phyloP scores from a whole-genome alignment of 2,888 invertebrate genomes.

The Ophonus ardosiacus region DNA sequence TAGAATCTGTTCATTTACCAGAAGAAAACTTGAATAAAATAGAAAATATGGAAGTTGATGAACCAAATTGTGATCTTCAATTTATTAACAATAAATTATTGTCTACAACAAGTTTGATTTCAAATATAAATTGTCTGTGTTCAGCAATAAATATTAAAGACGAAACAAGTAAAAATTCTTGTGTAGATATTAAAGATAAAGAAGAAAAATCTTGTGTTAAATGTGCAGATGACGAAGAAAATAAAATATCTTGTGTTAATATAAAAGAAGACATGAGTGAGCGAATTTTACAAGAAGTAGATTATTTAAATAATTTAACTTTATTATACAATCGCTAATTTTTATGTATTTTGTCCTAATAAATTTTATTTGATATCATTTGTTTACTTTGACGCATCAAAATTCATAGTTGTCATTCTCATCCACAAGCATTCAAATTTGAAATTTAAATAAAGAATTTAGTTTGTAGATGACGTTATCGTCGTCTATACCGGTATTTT shows the following conservation, averaged over 20 bases:
- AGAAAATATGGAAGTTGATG: background rate
- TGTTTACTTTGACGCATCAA: conserved; percentile 36
- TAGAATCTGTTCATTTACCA: background rate
- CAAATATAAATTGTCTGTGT: conserved; percentile 35
- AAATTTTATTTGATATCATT: background rate
- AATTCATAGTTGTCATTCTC: background rate
- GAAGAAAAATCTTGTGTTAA: background rate
- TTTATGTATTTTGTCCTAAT: background rate
- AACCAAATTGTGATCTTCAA: conserved; percentile 42
- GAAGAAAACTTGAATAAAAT: background rate
- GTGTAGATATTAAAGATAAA: background rate
- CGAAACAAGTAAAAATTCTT: too few species aligned
- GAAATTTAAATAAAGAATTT: conserved; percentile 45
- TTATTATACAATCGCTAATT: conserved; percentile 3
- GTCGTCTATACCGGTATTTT: conserved; percentile 8
- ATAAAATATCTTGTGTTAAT: background rate
- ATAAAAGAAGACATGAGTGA: conserved; percentile 23
- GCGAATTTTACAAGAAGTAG: background rate
- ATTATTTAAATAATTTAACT: conserved; percentile 19
- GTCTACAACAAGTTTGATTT: conserved; percentile 34
- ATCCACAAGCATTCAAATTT: conserved; percentile 14
- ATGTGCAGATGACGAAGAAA: background rate
- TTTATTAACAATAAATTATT: conserved; percentile 48
- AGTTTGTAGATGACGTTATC: conserved; percentile 49
- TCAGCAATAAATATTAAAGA: too few species aligned